Evolutionary conservation across 2,797 vertebrate genomes (phyloP), one percentile per base, ranked within the genome.

Genomic region (Oreochromis mossambicus): DNA sequence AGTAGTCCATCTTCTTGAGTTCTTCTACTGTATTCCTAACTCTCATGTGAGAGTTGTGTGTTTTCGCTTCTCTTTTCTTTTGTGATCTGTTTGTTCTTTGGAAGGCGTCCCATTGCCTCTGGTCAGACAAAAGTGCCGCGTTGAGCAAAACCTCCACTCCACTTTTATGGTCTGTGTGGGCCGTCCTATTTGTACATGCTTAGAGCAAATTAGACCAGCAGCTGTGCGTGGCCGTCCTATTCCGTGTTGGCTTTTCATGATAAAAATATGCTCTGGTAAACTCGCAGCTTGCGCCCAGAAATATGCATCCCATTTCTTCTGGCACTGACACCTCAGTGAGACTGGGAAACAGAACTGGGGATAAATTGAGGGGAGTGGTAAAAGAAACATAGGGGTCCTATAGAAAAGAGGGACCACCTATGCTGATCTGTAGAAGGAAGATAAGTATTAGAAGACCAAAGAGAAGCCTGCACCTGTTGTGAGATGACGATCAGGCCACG

Each of bases 121-220:
- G 80, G 96, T 96, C 94, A 91, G 89, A 93, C 95, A 95, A 96
- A 96, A 95, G 90, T 96, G 95, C 95, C 90, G 91, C 92, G 89
- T 95, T 95, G 95, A 96, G 95, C 94, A 97, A 96, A 97, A 95
- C 94, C 96, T 97, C 95, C 95, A 96, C 93, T 96, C 94, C 94
- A 86, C 80, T 95, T 96, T 96, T 95, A 95, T 96, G 96, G 96
- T 94, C 90, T 90, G 88, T 95, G 95, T 80, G 87, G 96, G 88
- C 92, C 92, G 92, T 92, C 21, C n/a, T 94, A 92, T 97, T 97
- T 97, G 96, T 96, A 96, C 94, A 90, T 95, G 94, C 95, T 96
- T 96, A 95, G 89, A 96, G 95, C 88, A 95, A 96, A 96, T 97
- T 96, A 96, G 94, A 96, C 94, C 93, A 95, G 90, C 96, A 96